These are phyloP conservation scores for Rapana venosa DNA, from an alignment of 2,888 invertebrate genomes.

Conservation along the genomic window DNA sequence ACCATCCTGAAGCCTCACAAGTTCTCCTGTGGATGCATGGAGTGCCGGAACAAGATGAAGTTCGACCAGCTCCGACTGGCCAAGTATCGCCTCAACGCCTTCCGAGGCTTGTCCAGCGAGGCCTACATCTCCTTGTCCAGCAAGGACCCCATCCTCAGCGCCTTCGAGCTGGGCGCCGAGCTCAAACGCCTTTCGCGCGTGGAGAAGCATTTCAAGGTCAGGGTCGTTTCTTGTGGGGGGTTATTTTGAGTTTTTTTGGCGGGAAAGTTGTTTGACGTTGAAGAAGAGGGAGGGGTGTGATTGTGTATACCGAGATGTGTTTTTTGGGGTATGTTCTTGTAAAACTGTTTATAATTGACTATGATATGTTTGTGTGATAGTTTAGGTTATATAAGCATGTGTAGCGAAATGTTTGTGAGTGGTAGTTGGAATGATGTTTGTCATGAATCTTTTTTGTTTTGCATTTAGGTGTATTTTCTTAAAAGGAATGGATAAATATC, in stretches of 20 bases:
- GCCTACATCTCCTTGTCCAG: conserved; percentile 76
- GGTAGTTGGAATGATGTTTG: too few relatives aligned
- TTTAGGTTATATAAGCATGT: too few relatives aligned
- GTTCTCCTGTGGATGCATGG: conserved; percentile 65
- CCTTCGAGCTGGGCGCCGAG: conserved; percentile 73
- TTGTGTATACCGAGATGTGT: neutral
- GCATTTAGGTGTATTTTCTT: neutral
- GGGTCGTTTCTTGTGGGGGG: neutral
- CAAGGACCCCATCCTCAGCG: conserved; percentile 76
- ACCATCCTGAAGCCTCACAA: conserved; percentile 75
- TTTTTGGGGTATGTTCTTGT: neutral
- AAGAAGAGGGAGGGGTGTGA: neutral
- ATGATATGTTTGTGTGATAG: neutral
- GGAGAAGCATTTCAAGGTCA: conserved; percentile 77
- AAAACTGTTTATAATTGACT: too few relatives aligned
- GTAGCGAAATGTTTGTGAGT: too few relatives aligned
- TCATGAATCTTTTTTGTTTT: too few relatives aligned
- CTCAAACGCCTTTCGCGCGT: conserved; percentile 69
- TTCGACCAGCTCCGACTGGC: conserved; percentile 76
- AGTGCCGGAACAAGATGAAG: conserved; percentile 57
- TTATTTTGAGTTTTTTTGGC: neutral
- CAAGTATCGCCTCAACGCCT: conserved; percentile 75
- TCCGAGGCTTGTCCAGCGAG: conserved; percentile 74
- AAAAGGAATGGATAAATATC: too few relatives aligned
- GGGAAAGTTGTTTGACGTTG: neutral